Evolutionary conservation across 2,888 invertebrate genomes (phyloP).

Genomic region (Aradus depressus): DNA sequence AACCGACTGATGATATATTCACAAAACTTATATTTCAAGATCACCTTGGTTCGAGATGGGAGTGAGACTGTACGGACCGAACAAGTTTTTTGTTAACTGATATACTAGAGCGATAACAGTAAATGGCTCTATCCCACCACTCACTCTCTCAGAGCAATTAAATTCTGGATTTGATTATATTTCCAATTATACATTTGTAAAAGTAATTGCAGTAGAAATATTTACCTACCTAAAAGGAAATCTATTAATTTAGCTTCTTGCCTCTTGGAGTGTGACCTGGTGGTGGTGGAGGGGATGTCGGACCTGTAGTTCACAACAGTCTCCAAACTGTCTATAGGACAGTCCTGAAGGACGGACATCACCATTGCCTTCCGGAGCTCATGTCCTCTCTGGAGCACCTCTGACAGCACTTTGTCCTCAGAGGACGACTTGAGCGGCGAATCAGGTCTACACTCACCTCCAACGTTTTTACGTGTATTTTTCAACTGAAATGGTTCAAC

Average conservation of each 20-base stretch:
- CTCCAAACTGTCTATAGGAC: slow-evolving; percentile 7
- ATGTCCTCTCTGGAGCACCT: slow-evolving; percentile 22
- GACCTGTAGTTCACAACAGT: not conserved
- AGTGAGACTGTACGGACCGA: no score
- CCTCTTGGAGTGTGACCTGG: not conserved
- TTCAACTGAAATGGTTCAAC: not conserved
- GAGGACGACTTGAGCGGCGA: not conserved
- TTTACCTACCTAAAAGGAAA: slow-evolving; percentile 19
- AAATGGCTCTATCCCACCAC: no score
- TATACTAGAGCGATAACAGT: no score
- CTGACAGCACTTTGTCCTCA: slow-evolving; percentile 16
- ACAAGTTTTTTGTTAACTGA: no score
- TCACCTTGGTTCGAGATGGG: no score
- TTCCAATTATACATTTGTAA: not conserved
- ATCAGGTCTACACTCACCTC: not conserved
- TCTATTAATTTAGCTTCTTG: slow-evolving; percentile 14
- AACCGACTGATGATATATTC: no score
- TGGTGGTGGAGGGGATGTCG: not conserved
- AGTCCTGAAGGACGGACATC: slow-evolving; percentile 25
- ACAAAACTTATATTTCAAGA: no score
- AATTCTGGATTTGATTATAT: not conserved
- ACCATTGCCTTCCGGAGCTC: slow-evolving; percentile 27
- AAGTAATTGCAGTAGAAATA: not conserved
- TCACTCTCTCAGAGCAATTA: no score
- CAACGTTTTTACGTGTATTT: not conserved